phyloP scores from a whole-genome alignment of 2,797 vertebrate species.

The Spatula clypeata region DNA sequence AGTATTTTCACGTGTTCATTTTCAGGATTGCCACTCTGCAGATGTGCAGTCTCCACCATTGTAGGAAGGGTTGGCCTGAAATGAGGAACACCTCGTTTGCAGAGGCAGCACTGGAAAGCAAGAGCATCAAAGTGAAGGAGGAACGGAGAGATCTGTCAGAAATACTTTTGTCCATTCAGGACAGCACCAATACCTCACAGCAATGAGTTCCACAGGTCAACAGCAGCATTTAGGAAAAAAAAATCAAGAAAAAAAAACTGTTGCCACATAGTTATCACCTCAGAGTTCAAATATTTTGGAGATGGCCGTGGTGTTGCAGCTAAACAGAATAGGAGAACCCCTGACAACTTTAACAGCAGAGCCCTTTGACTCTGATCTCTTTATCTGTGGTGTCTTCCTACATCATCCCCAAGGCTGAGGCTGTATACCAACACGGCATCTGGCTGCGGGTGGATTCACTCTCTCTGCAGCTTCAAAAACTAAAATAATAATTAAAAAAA shows the following conservation, averaged over 20 bases:
- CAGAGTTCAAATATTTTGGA: neutral
- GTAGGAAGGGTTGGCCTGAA: neutral
- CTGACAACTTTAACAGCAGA: neutral
- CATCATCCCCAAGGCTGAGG: neutral
- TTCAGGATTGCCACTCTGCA: neutral
- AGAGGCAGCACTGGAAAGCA: neutral
- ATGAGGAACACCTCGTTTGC: accelerated
- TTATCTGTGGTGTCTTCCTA: neutral
- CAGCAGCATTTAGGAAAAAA: neutral
- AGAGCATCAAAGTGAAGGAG: neutral
- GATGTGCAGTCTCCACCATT: neutral
- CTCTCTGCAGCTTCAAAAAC: neutral
- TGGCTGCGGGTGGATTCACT: accelerated
- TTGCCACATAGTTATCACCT: neutral
- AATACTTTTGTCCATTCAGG: neutral
- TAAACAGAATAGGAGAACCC: neutral
- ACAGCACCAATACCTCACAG: neutral
- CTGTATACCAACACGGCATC: neutral
- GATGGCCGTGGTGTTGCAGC: neutral
- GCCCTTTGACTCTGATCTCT: neutral
- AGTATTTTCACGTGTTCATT: neutral
- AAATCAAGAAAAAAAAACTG: neutral
- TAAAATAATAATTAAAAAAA: neutral
- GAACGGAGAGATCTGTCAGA: neutral
- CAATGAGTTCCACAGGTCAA: neutral